Conservation (phyloP, 2,888 invertebrate species). For the Baronia brevicornis region DNA sequence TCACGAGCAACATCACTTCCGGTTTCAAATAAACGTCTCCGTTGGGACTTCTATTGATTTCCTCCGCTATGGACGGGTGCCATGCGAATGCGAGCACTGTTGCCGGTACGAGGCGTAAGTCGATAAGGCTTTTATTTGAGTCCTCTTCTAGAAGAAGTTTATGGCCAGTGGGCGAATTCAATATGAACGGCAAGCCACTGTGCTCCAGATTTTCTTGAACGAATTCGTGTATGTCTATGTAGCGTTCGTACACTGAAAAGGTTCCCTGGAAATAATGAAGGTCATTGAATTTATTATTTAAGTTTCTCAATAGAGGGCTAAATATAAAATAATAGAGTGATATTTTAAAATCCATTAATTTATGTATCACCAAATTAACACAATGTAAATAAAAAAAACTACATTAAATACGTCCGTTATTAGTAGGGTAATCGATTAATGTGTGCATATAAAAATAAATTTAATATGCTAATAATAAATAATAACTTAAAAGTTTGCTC, state of each 20-base stretch:
- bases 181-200: slow-evolving; percentile 79
- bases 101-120: slow-evolving; percentile 88
- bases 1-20: slow-evolving; percentile 83
- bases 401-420: too few relatives aligned
- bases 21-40: slow-evolving; percentile 82
- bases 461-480: too few relatives aligned
- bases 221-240: slow-evolving; percentile 84
- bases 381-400: too few relatives aligned
- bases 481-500: too few relatives aligned
- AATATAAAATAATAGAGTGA: too few relatives aligned
- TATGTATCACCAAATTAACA: too few relatives aligned
- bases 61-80: slow-evolving; percentile 71
- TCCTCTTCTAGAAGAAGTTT: slow-evolving; percentile 78
- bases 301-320: too few relatives aligned
- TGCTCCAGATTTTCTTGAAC: slow-evolving; percentile 85
- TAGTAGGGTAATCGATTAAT: too few relatives aligned
- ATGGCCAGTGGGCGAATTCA: slow-evolving; percentile 81
- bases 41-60: slow-evolving; percentile 66
- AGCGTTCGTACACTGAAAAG: slow-evolving; percentile 88
- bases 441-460: too few relatives aligned
- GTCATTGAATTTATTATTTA: too few relatives aligned
- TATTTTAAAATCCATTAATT: too few relatives aligned
- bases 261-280: slow-evolving; percentile 81
- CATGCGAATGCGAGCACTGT: slow-evolving; percentile 85
- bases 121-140: slow-evolving; percentile 82